Evolutionary conservation across 2,888 invertebrate genomes (phyloP), one percentile per base, ranked within the genome.

Genomic region (Agrenia bidenticulata): DNA sequence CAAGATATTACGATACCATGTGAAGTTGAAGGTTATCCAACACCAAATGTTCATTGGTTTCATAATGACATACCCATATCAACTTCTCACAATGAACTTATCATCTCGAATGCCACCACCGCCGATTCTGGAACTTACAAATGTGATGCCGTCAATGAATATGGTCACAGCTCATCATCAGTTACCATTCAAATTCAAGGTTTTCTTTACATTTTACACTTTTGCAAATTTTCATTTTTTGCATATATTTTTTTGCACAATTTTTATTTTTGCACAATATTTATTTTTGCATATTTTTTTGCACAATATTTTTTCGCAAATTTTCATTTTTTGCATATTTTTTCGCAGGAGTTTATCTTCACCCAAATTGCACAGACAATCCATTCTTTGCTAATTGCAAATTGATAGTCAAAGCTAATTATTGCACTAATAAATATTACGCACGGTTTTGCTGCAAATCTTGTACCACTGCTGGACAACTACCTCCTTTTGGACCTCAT

Each of bases 391-490:
- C 95, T 60, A 91, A 94, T 79, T 97, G 96, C 80, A 83, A 85
- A 50, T 84, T 95, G 63, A 95, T 96, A 77, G 93, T 96, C 2
- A 83, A 85, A 77, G 93, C 88, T 64, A 85, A 85, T 64, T 92
- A 89, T 80, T 97, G 96, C 80, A 83, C 83, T n/a, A 93, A 96
- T 82, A 84, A 85, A 73, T 80, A 81, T 76, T 92, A 92, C 73
- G 86, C 85, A 81, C 85, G 85, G 69, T 94, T 94, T 86, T 97
- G 96, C 81, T 97, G 96, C 82, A 86, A 88, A 79, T 93, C 94
- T 1, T 96, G 96, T 80, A 90, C 92, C 67, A 84, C 89, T 79
- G 92, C 92, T 0, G 93, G 93, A 1, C 89, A 89, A 78, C 81
- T 92, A 66, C 82, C 84, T 19, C 77, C 80, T 2, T 78, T 79